A percentile compares a stretch with the other conserved stretches of the same genome.
phyloP scores from a whole-genome alignment of 2,797 vertebrate species.

The Bradypus variegatus region DNA sequence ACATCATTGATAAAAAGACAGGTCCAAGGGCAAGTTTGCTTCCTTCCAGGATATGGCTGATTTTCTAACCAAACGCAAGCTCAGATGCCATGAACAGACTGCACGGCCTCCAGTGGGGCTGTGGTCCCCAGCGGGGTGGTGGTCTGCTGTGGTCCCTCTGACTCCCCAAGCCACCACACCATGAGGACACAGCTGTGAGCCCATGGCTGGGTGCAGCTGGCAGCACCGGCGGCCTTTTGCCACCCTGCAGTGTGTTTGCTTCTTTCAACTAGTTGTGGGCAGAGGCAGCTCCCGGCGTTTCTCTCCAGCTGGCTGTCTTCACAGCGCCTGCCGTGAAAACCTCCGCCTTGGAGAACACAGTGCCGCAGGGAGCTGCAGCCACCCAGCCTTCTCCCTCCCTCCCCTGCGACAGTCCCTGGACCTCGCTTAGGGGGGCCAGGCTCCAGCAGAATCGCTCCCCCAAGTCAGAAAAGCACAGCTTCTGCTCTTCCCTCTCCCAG shows the following conservation, averaged over 20 bases:
- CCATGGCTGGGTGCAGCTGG: fast-evolving
- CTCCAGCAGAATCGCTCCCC: neutral
- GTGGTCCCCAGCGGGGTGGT: no score
- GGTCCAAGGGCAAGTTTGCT: neutral
- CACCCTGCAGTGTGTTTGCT: neutral
- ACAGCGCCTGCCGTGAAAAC: neutral
- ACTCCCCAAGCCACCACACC: neutral
- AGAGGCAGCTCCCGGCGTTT: neutral
- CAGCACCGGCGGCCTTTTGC: neutral
- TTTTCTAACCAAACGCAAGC: neutral
- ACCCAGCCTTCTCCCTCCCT: neutral
- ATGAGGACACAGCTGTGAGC: neutral
- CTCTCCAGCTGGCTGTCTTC: neutral
- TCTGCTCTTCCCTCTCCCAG: neutral
- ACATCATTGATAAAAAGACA: neutral
- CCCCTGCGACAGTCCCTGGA: neutral
- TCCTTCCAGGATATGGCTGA: neutral
- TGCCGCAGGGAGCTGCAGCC: neutral
- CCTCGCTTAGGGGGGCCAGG: neutral
- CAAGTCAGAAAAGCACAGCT: neutral
- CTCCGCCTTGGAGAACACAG: neutral
- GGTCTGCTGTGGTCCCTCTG: neutral
- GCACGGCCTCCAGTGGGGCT: no score
- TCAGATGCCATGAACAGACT: neutral
- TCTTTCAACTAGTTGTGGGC: neutral